These are phyloP conservation scores for Argyresthia goedartella DNA, from an alignment of 2,888 invertebrate genomes.

Conservation along the genomic window DNA sequence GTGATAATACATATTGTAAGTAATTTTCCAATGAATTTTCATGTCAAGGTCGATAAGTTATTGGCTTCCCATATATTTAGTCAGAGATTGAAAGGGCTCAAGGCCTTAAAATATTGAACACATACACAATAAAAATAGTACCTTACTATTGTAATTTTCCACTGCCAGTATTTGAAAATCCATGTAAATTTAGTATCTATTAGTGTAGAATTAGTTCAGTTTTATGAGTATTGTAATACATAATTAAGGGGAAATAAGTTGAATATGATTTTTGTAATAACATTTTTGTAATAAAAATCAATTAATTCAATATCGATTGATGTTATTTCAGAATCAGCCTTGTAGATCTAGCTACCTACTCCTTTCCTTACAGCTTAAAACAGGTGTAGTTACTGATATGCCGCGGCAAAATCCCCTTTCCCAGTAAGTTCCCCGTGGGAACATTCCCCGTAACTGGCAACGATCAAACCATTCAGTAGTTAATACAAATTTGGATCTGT, in stretches of 20 bases:
- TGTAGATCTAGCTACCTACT: too few relatives aligned
- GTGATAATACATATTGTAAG: too few relatives aligned
- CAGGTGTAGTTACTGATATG: too few relatives aligned
- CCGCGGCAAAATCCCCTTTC: too few relatives aligned
- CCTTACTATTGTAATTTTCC: constrained; percentile 55
- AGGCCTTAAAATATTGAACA: constrained; percentile 8
- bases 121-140: constrained; percentile 28
- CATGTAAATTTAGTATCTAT: constrained; percentile 31
- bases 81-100: background rate
- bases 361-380: too few relatives aligned
- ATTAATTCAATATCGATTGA: constrained; percentile 15
- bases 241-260: constrained; percentile 43
- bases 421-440: too few relatives aligned
- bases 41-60: background rate
- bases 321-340: constrained; percentile 1
- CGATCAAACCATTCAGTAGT: too few relatives aligned
- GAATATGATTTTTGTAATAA: constrained; percentile 64
- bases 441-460: too few relatives aligned
- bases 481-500: too few relatives aligned
- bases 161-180: constrained; percentile 71
- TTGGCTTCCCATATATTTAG: constrained; percentile 4
- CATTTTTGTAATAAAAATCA: constrained; percentile 64
- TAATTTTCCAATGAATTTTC: too few relatives aligned
- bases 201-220: constrained; percentile 39
- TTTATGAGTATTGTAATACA: constrained; percentile 14